A percentile compares a stretch with the other conserved stretches of the same genome.
These are phyloP conservation scores for Amphiura filiformis DNA, from an alignment of 35 echinoderm and acorn worm genomes.

Conservation along the genomic window DNA sequence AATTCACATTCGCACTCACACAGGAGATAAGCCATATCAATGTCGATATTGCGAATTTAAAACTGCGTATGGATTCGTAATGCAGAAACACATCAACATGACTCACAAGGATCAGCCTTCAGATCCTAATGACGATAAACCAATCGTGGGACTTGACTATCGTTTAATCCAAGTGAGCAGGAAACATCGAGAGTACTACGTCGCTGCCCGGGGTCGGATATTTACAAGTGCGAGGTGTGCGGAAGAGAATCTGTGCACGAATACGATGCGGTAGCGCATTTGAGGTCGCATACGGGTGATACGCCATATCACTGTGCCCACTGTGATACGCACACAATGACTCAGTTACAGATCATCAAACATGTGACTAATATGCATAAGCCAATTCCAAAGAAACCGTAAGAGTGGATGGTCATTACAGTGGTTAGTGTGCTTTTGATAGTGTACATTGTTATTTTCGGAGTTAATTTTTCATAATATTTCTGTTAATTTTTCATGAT, in stretches of 20 bases:
- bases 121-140: not conserved
- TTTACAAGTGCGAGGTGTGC: not conserved
- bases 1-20: not conserved
- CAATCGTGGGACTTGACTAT: not conserved
- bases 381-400: not conserved
- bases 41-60: not conserved
- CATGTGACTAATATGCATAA: not conserved
- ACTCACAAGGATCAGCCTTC: not conserved
- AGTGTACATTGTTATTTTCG: too few relatives aligned
- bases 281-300: not conserved
- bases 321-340: not conserved
- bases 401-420: too few relatives aligned
- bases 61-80: not conserved
- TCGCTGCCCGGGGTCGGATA: not conserved
- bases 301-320: not conserved
- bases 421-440: too few relatives aligned
- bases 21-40: not conserved
- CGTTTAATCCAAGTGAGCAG: not conserved
- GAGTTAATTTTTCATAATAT: too few relatives aligned
- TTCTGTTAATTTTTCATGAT: too few relatives aligned
- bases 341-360: not conserved
- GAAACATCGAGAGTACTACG: not conserved
- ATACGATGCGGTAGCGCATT: not conserved
- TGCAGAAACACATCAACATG: constrained; percentile 4
- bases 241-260: not conserved